Evolutionary conservation across 2,888 invertebrate species (phyloP).

Genomic region (Meteorus colon): DNA sequence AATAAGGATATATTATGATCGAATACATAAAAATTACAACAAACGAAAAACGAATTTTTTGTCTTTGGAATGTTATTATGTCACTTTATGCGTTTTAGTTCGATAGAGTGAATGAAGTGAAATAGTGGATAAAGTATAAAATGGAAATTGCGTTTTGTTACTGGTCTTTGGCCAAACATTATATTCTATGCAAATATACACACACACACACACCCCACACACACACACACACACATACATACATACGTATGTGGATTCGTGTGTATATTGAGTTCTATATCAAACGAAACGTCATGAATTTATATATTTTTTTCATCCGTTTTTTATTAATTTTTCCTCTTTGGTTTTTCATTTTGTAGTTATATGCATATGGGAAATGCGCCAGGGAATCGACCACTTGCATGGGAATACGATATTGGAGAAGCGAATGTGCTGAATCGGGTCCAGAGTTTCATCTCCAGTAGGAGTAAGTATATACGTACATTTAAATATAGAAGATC

Average conservation of each 20-base stretch:
- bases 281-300: background rate
- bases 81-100: background rate
- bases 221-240: background rate
- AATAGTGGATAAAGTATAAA: background rate
- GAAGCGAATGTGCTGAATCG: slow-evolving; percentile 7
- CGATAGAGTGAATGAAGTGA: background rate
- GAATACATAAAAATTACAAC: too few species aligned
- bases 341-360: background rate
- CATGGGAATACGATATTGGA: slow-evolving; percentile 1
- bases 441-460: slow-evolving; percentile 6
- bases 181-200: background rate
- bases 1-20: background rate
- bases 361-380: slow-evolving; percentile 5
- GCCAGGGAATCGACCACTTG: slow-evolving; percentile 1
- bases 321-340: background rate
- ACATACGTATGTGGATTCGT: background rate
- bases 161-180: background rate
- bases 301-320: background rate
- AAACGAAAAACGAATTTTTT: background rate
- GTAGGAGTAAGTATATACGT: background rate
- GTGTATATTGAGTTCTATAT: background rate
- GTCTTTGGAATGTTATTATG: too few species aligned
- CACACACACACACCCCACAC: background rate
- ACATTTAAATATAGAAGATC: background rate
- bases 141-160: background rate